Conservation (phyloP, 2,888 invertebrate genomes). For the Lutraria lutraria region DNA sequence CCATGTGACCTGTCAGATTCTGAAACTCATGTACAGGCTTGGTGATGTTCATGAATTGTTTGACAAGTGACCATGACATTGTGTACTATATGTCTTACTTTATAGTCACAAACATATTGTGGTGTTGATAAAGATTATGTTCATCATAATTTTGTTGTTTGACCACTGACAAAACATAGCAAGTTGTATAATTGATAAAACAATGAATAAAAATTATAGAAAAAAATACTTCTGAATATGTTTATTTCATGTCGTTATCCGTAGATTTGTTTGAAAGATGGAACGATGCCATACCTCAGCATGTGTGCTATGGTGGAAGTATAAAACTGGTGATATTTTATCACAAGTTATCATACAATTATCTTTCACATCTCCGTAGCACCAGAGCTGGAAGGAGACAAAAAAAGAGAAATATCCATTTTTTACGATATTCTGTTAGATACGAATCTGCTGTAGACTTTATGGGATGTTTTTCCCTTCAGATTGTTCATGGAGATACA, state of each 20-base stretch:
- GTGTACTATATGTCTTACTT: too few relatives aligned
- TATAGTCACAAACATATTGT: too few relatives aligned
- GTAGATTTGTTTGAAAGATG: not conserved
- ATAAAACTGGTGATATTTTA: constrained; percentile 47
- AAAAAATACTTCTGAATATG: too few relatives aligned
- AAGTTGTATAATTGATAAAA: too few relatives aligned
- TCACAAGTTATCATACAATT: constrained; percentile 29
- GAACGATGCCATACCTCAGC: constrained; percentile 7
- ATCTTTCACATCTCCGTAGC: constrained; percentile 32
- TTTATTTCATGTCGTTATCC: not conserved
- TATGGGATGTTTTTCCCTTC: constrained; percentile 32
- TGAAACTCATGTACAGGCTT: too few relatives aligned
- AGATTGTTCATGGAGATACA: constrained; percentile 16
- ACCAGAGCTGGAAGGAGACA: constrained; percentile 32
- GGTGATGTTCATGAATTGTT: too few relatives aligned
- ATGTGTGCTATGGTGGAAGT: constrained; percentile 14
- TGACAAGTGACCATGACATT: too few relatives aligned
- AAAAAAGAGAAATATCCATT: constrained; percentile 33
- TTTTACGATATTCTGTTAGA: not conserved
- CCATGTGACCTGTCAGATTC: too few relatives aligned
- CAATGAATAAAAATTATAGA: too few relatives aligned
- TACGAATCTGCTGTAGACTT: not conserved
- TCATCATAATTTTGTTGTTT: too few relatives aligned
- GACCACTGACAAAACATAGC: too few relatives aligned
- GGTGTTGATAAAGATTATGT: too few relatives aligned